phyloP scores from a whole-genome alignment of 1,140 invertebrate species.

The Drosophila melanogaster region Release_6_plus_ISO1_MT NC_004354.4:2656001-2656500 shows the following conservation, averaged over 20 bases:
- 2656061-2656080: slow-evolving; percentile 11
- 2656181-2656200: neutral
- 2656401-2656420: slow-evolving; percentile 5
- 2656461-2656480: slow-evolving; percentile 34
- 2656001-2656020: slow-evolving; percentile 12
- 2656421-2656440: slow-evolving; percentile 9
- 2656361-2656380: slow-evolving; percentile 42
- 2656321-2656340: slow-evolving; percentile 23
- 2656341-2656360: slow-evolving; percentile 23
- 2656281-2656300: neutral
- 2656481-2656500: slow-evolving; percentile 21
- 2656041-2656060: neutral
- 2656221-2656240: slow-evolving; percentile 27
- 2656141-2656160: slow-evolving; percentile 11
- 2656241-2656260: slow-evolving; percentile 11
- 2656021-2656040: neutral
- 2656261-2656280: slow-evolving; percentile 25
- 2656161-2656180: slow-evolving; percentile 26
- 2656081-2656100: slow-evolving; percentile 30
- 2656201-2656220: slow-evolving; percentile 11
- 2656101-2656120: neutral
- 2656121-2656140: neutral
- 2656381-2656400: slow-evolving; percentile 43
- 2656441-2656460: slow-evolving; percentile 10
- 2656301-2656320: slow-evolving; percentile 15